phyloP scores from a whole-genome alignment of 2,888 invertebrate genomes.

The Hirtodrosophila histrioides region DNA sequence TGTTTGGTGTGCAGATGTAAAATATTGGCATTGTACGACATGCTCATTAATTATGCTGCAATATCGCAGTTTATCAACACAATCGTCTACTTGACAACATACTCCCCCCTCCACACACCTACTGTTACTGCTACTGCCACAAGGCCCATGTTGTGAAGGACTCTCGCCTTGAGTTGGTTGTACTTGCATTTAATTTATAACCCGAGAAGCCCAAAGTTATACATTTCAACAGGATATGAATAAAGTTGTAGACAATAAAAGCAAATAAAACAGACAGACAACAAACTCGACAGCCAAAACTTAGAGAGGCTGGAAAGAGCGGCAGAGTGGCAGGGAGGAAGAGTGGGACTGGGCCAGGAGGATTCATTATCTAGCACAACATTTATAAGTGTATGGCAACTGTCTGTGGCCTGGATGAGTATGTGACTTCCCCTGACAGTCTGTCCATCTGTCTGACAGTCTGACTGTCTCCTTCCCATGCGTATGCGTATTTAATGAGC shows the following conservation, averaged over 20 bases:
- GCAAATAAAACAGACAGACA: slow-evolving; percentile 69
- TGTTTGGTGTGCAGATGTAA: slow-evolving; percentile 57
- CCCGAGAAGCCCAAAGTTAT: slow-evolving; percentile 79
- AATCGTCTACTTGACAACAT: slow-evolving; percentile 74
- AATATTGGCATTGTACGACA: slow-evolving; percentile 79
- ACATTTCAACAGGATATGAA: slow-evolving; percentile 80
- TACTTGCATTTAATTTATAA: slow-evolving; percentile 76
- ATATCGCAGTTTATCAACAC: slow-evolving; percentile 77
- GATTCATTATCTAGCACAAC: slow-evolving; percentile 80
- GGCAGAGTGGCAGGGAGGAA: neutral
- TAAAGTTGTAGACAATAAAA: slow-evolving; percentile 80
- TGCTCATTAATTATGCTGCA: slow-evolving; percentile 77
- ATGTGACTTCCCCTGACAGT: slow-evolving; percentile 61
- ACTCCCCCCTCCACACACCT: slow-evolving; percentile 3
- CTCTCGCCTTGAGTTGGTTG: slow-evolving; percentile 37
- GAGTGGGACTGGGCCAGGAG: slow-evolving; percentile 14
- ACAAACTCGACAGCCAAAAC: slow-evolving; percentile 36
- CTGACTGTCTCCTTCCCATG: slow-evolving; percentile 25
- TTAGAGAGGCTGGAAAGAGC: neutral
- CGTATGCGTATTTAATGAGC: slow-evolving; percentile 79
- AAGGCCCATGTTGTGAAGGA: slow-evolving; percentile 8
- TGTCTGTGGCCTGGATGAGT: slow-evolving; percentile 49
- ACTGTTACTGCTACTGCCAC: neutral
- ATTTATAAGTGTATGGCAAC: slow-evolving; percentile 71
- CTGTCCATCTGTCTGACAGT: slow-evolving; percentile 5